Base-by-base conservation (phyloP, 1,140 invertebrate species). In the Lasioglossum baleicum region DNA sequence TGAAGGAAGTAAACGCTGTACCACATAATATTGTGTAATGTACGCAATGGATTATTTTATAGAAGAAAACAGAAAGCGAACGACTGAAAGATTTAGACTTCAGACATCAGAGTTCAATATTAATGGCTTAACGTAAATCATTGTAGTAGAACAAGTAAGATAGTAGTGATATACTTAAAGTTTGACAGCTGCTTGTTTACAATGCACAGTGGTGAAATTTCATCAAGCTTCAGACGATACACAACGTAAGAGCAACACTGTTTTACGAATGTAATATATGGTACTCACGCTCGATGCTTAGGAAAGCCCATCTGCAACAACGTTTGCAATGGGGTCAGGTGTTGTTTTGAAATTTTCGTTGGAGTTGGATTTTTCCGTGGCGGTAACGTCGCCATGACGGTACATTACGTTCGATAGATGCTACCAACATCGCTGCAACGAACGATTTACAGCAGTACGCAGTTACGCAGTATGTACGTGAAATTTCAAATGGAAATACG, bases 271-370 rank as follows among this genome's bases (percentile, higher is more conserved):
- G 0, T n/a, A 64, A 2, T 31, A n/a, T 31, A 26, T 31, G 48
- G 66, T 83, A 95, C 95, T 95, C 94, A 98, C 97, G 96, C 97
- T 94, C 97, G 94, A 83, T 97, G 95, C 93, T 96, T 96, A 3
- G 96, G 95, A 93, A 98, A 97, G 53, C 97, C 97, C 95, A 98
- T 96, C 93, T 97, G 97, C 69, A 97, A 91, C 40, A 98, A 93
- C 35, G 96, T 97, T 93, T 98, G 96, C 80, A 97, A 92, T 35
- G 96, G 96, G 68, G 96, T 95, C 81, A 96, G 90, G 90, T 96
- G 94, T 90, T 96, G 95, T 93, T 96, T 96, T 20, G 94, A 95
- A 84, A 95, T 95, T 94, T 95, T 95, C 64, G 95, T 95, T 17
- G 94, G 94, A 77, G 94, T 95, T 58, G 94, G 94, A 92, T 95